Evolutionary conservation across 2,888 invertebrate genomes (phyloP).

Genomic region (Cephonodes hylas): DNA sequence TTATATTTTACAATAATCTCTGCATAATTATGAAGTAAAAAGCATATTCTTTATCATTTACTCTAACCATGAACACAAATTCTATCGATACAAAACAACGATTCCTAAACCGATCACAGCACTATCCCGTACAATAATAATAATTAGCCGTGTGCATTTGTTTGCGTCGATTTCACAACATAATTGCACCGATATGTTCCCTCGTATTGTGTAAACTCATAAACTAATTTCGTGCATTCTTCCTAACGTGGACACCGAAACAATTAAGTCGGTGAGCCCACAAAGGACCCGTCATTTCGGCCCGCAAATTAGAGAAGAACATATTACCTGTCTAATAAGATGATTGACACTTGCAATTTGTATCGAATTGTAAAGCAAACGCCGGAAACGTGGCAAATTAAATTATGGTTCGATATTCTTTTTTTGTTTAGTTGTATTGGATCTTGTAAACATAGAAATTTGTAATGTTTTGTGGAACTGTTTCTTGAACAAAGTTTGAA

Average conservation of each 20-base stretch:
- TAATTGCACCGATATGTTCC: conserved; percentile 63
- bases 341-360: conserved; percentile 73
- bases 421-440: background rate
- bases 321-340: conserved; percentile 62
- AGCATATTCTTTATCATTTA: too few species aligned
- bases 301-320: conserved; percentile 39
- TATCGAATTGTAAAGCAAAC: conserved; percentile 41
- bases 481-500: background rate
- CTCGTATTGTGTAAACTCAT: conserved; percentile 73
- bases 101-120: background rate
- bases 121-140: conserved; percentile 26
- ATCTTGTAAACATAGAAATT: background rate
- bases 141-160: conserved; percentile 64
- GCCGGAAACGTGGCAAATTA: conserved; percentile 35
- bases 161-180: conserved; percentile 65
- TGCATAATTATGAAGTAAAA: too few species aligned
- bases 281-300: conserved; percentile 34
- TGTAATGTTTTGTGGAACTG: background rate
- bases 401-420: background rate
- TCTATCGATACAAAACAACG: background rate
- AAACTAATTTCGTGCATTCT: conserved; percentile 68
- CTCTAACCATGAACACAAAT: background rate
- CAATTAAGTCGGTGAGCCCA: conserved; percentile 65
- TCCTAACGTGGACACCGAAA: conserved; percentile 37
- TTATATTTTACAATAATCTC: too few species aligned